A percentile compares a stretch with the other conserved stretches of the same genome.
Conservation (phyloP, 2,797 vertebrate genomes). For the Microhierax caerulescens region DNA sequence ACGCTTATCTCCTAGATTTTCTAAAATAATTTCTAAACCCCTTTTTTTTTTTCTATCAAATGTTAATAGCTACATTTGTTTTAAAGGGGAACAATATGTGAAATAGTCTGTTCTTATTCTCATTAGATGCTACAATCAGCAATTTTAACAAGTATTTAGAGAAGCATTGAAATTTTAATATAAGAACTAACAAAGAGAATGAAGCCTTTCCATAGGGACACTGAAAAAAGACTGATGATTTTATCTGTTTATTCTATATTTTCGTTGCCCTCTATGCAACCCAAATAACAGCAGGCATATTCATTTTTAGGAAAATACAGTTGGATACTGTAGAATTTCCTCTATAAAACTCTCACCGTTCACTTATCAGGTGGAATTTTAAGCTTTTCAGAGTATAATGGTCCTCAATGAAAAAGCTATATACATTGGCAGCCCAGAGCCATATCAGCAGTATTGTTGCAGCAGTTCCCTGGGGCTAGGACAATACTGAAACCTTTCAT, state of each 20-base stretch:
- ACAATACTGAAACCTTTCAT: not conserved
- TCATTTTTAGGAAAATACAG: not conserved
- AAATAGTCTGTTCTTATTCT: not conserved
- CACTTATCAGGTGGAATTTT: not conserved
- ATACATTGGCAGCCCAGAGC: not conserved
- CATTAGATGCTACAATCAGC: not conserved
- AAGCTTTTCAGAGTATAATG: not conserved
- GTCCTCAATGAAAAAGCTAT: not conserved
- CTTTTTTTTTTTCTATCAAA: not conserved
- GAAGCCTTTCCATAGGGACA: not conserved
- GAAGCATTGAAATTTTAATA: not conserved
- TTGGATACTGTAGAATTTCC: not conserved
- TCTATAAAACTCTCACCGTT: not conserved
- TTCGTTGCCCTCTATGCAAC: not conserved
- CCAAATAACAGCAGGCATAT: not conserved
- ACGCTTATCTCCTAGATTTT: not conserved
- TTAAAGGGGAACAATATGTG: not conserved
- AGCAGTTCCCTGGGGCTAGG: not conserved
- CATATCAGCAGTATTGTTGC: not conserved
- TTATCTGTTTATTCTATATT: not conserved
- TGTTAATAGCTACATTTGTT: not conserved
- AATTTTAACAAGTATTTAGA: not conserved
- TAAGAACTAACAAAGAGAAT: not conserved
- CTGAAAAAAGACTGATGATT: not conserved
- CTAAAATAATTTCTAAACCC: not conserved